Evolutionary conservation across 2,797 vertebrate genomes (phyloP).

Genomic region (Enteromius thamalakanensis): DNA sequence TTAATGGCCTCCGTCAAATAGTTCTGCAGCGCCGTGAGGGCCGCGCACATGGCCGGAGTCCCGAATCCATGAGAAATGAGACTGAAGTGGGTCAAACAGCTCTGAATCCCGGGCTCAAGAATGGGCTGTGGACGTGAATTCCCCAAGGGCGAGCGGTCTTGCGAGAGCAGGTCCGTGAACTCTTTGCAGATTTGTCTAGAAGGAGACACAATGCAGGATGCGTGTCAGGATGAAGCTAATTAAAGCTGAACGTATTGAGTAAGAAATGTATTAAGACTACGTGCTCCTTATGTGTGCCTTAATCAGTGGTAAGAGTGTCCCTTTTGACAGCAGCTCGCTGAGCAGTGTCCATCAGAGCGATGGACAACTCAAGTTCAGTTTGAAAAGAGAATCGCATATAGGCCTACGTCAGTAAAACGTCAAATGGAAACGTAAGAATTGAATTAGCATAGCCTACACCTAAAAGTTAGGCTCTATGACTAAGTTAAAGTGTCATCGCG

Average conservation of each 20-base stretch:
- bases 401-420: background rate
- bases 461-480: background rate
- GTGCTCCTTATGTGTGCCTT: conserved; percentile 27
- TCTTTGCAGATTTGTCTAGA: conserved; percentile 99
- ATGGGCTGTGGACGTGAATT: conserved; percentile 98
- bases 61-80: conserved; percentile 99
- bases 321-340: conserved; percentile 28
- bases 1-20: conserved; percentile 99
- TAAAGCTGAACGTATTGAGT: conserved; percentile 41
- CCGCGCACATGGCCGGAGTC: conserved; percentile 96
- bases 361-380: conserved; percentile 29
- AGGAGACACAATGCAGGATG: conserved; percentile 62
- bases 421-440: background rate
- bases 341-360: conserved; percentile 6
- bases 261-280: conserved; percentile 45
- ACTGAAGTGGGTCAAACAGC: conserved; percentile 99
- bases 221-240: conserved; percentile 51
- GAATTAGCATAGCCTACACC: background rate
- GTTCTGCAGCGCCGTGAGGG: conserved; percentile 98
- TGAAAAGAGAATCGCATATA: background rate
- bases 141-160: conserved; percentile 98
- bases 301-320: conserved; percentile 33
- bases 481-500: background rate
- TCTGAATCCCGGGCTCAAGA: conserved; percentile 98
- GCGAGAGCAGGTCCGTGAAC: conserved; percentile 99